Evolutionary conservation across 2,797 vertebrate species (phyloP).

Genomic region (Phataginus tricuspis): DNA sequence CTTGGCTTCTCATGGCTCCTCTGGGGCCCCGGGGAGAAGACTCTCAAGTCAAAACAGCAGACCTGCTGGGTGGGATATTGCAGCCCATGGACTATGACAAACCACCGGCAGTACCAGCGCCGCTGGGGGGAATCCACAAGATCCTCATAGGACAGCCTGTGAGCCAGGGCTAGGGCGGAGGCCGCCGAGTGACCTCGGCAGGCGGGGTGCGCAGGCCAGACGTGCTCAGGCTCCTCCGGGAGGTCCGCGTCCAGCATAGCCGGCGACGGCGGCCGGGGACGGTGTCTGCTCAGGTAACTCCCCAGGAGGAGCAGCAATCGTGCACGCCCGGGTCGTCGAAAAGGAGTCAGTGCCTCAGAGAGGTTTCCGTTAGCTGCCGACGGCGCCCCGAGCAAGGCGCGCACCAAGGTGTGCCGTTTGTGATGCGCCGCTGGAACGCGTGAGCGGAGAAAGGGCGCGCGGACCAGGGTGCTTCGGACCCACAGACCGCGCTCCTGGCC

Average conservation of each 20-base stretch:
- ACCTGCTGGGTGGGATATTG: constrained; percentile 89
- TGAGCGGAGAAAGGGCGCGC: constrained; percentile 61
- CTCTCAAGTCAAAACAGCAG: constrained; percentile 81
- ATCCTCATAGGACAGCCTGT: constrained; percentile 21
- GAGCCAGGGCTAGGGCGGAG: neutral
- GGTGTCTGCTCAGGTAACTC: constrained; percentile 84
- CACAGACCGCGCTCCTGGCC: accelerated
- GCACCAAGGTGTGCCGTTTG: neutral
- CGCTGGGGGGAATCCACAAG: constrained; percentile 12
- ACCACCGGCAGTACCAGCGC: neutral
- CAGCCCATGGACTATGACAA: constrained; percentile 86
- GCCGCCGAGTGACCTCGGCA: accelerated
- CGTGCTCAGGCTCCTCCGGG: constrained; percentile 47
- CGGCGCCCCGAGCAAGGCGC: neutral
- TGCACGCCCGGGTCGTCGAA: neutral
- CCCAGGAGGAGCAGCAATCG: constrained; percentile 86
- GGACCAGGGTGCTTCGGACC: neutral
- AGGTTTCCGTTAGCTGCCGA: constrained; percentile 60
- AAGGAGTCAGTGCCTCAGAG: neutral
- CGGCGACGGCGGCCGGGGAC: neutral
- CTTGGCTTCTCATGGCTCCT: constrained; percentile 85
- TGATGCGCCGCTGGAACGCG: constrained; percentile 63
- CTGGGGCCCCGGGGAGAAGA: constrained; percentile 86
- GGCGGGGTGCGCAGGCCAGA: neutral
- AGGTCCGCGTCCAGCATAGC: constrained; percentile 55